These are phyloP conservation scores for Leptosomus discolor DNA, from an alignment of 2,113 vertebrate species.

Conservation along the genomic window DNA sequence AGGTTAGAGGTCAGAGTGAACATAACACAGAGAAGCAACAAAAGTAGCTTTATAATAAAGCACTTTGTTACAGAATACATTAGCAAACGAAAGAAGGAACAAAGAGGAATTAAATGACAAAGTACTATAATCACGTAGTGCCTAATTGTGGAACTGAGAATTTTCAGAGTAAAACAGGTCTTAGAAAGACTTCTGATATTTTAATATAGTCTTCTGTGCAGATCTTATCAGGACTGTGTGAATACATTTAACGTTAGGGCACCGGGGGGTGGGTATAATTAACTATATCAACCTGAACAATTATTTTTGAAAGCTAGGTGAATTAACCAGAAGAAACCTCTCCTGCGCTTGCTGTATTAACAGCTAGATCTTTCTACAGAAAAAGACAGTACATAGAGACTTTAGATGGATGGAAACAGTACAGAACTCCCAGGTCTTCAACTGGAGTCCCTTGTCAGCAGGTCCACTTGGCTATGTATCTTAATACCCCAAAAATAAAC, in stretches of 20 bases:
- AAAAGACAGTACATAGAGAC: neutral
- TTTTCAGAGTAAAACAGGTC: neutral
- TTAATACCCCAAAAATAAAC: neutral
- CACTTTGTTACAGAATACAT: neutral
- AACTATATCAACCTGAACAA: neutral
- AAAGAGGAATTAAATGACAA: neutral
- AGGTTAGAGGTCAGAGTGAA: neutral
- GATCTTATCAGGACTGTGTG: neutral
- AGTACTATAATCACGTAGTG: neutral
- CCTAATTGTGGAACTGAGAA: neutral
- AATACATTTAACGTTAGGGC: neutral
- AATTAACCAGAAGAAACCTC: neutral
- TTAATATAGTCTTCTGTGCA: neutral
- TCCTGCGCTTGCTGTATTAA: neutral
- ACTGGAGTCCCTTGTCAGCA: neutral
- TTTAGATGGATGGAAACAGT: neutral
- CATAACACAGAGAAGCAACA: neutral
- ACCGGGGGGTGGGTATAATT: neutral
- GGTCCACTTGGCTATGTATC: neutral
- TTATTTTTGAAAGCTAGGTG: neutral
- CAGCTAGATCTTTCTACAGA: neutral
- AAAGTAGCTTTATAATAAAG: neutral
- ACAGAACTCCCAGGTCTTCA: neutral
- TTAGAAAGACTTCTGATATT: neutral
- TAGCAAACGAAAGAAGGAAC: neutral